Percentiles rank a stretch among this genome's conserved stretches.
phyloP scores from a whole-genome alignment of 2,113 vertebrate genomes.

The Panthera tigris region DNA sequence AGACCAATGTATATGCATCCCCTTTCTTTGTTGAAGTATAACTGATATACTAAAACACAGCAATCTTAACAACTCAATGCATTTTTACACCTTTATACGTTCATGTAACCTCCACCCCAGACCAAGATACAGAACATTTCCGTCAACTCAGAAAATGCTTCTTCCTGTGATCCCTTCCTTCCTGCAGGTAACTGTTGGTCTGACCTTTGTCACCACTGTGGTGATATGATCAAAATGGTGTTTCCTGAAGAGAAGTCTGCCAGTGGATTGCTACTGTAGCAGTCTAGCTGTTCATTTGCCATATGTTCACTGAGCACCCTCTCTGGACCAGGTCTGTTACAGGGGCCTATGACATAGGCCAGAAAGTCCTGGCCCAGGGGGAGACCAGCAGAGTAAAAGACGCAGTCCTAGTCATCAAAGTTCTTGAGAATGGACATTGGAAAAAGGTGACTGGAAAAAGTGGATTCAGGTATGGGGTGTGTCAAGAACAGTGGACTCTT shows the following conservation, averaged over 20 bases:
- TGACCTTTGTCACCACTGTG: neutral
- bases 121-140: neutral
- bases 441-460: neutral
- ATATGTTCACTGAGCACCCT: neutral
- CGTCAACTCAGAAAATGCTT: neutral
- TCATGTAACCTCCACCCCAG: neutral
- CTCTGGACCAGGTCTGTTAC: neutral
- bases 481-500: neutral
- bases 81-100: neutral
- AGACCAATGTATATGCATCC: neutral
- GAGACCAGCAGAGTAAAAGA: neutral
- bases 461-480: neutral
- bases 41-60: neutral
- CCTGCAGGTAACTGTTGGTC: neutral
- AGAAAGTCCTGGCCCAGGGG: neutral
- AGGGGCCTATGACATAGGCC: neutral
- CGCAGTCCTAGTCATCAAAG: neutral
- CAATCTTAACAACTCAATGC: neutral
- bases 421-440: neutral
- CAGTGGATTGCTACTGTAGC: neutral
- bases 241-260: slow-evolving; percentile 38
- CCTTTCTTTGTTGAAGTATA: neutral
- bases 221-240: slow-evolving; percentile 28
- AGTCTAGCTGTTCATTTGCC: neutral
- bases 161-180: neutral